Evolutionary conservation across 2,888 invertebrate species (phyloP), one percentile per base, ranked within the genome.

Genomic region (Apamea crenata): DNA sequence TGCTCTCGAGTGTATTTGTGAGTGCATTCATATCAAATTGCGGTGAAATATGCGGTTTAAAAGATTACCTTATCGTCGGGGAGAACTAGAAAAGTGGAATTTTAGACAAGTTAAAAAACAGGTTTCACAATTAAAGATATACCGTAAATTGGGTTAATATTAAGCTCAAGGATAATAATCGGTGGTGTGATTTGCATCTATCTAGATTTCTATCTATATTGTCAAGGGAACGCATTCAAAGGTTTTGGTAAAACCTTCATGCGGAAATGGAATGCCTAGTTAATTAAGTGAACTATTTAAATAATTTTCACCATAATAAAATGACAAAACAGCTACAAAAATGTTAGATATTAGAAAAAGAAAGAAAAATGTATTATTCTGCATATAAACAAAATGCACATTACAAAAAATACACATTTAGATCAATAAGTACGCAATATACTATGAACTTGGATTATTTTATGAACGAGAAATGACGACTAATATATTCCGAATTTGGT

Each of bases 401-500:
- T 36, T 36, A 36, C 36, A 36, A 36, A 36, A 36, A 36, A 36
- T 36, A 36, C 36, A 36, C 36, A 36, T 6, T 36, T 36, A 36
- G 36, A 36, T 36, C 36, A 36, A 36, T 36, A 36, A 32, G 32
- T 25, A 59, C 59, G 5, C 29, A 61, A 16, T 29, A 7, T 61
- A 14, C 47, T n/a, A 59, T 7, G 14, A 32, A 40, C 12, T 47
- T 53, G 18, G 0, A 40, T 25, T 53, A 36, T 56, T 69, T 73
- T 36, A 73, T 63, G 16, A 63, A 40, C 25, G 14, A 32, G 18
- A 44, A 80, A 66, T 78, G 10, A 36, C 21, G 18, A 73, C 36
- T 66, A 16, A 81, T n/a, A 61, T 65, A 66, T 71, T 65, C 32
- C 12, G 44, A 67, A 78, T 77, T 82, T 40, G 74, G 69, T 73